phyloP scores from a whole-genome alignment of 2,888 invertebrate species.

The Andrena chrysosceles region DNA sequence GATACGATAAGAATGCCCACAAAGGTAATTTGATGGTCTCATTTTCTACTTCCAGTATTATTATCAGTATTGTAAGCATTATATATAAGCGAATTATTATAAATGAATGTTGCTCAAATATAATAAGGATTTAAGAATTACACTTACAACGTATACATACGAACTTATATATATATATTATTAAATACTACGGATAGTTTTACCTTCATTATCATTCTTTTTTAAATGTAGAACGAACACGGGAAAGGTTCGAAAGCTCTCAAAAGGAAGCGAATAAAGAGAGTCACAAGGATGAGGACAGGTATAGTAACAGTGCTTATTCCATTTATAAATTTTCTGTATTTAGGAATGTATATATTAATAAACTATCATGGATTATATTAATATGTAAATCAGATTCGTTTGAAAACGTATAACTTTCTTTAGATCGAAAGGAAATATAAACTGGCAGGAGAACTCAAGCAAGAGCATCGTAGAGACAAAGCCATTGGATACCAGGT shows the following conservation, averaged over 20 bases:
- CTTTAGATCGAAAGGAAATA: slow-evolving; percentile 82
- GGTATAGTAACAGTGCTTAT: slow-evolving; percentile 74
- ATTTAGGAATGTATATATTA: not conserved
- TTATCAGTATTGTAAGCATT: not conserved
- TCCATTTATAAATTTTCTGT: slow-evolving; percentile 23
- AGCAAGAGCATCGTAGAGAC: slow-evolving; percentile 70
- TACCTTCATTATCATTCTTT: slow-evolving; percentile 53
- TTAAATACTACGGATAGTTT: slow-evolving; percentile 11
- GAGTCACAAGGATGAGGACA: slow-evolving; percentile 79
- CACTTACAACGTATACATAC: not conserved
- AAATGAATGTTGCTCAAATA: not conserved
- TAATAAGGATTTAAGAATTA: slow-evolving; percentile 4
- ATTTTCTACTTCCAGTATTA: slow-evolving; percentile 1
- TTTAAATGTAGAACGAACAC: slow-evolving; percentile 77
- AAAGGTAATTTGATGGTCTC: slow-evolving; percentile 68
- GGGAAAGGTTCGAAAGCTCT: slow-evolving; percentile 81
- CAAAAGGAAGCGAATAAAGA: slow-evolving; percentile 80
- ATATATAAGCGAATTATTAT: not conserved
- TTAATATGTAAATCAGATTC: slow-evolving; percentile 38
- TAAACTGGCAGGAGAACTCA: slow-evolving; percentile 77
- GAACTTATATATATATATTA: slow-evolving; percentile 1
- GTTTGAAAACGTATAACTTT: slow-evolving; percentile 76
- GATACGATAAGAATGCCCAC: slow-evolving; percentile 63
- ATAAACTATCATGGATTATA: slow-evolving; percentile 18
- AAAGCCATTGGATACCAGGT: slow-evolving; percentile 78